These are phyloP conservation scores for Thera britannica DNA, from an alignment of 2,888 invertebrate species.

Conservation along the genomic window DNA sequence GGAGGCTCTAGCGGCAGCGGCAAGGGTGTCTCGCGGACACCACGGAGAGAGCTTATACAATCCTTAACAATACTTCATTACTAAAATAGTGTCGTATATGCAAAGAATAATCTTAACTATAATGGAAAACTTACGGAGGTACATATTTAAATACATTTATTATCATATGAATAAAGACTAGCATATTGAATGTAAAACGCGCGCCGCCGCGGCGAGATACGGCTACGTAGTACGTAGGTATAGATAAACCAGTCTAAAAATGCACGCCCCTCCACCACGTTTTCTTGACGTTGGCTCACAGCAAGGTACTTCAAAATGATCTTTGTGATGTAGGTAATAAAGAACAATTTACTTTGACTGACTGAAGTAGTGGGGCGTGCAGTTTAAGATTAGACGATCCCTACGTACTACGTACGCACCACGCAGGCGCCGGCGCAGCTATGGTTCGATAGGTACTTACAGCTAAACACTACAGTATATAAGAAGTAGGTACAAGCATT, in stretches of 20 bases:
- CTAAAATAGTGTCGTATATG: constrained; percentile 58
- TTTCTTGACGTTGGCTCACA: no score
- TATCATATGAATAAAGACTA: constrained; percentile 78
- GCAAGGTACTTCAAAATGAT: no score
- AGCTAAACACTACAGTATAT: constrained; percentile 36
- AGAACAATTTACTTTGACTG: no score
- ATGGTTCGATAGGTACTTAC: constrained; percentile 25
- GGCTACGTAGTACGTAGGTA: not conserved
- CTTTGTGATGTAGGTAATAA: no score
- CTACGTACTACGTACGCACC: not conserved
- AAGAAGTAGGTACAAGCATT: constrained; percentile 45
- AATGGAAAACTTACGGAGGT: constrained; percentile 65
- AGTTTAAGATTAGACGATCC: no score
- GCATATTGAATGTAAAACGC: constrained; percentile 76
- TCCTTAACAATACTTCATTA: constrained; percentile 60
- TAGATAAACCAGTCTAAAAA: no score
- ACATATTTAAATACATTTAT: constrained; percentile 60
- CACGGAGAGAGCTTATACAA: constrained; percentile 49
- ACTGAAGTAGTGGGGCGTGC: no score
- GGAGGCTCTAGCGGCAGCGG: not conserved
- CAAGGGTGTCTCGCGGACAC: not conserved
- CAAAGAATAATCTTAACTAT: constrained; percentile 54
- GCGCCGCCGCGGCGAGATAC: constrained; percentile 3
- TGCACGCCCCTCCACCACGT: no score
- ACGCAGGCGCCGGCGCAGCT: not conserved